phyloP scores from a whole-genome alignment of 2,888 invertebrate genomes.

The Synergus gifuensis region DNA sequence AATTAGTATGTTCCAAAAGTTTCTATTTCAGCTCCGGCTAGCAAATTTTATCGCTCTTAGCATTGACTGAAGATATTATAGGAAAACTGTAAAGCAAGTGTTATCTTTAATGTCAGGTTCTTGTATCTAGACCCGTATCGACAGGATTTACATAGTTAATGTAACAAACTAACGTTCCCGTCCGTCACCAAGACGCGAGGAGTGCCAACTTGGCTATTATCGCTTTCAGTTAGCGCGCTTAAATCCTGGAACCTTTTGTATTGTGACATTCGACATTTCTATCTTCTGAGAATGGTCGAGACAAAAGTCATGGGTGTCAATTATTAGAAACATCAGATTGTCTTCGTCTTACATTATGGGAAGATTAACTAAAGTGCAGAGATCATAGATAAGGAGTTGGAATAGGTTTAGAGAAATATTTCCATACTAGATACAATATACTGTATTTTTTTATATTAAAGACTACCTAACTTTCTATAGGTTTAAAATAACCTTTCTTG shows the following conservation, averaged over 20 bases:
- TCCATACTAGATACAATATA: no score
- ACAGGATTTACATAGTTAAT: slow-evolving; percentile 57
- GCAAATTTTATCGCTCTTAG: slow-evolving; percentile 45
- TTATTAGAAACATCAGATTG: slow-evolving; percentile 23
- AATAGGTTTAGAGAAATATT: neutral
- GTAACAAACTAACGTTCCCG: slow-evolving; percentile 58
- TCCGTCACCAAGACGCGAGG: slow-evolving; percentile 57
- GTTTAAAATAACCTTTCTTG: no score
- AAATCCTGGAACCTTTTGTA: slow-evolving; percentile 48
- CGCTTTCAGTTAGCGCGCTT: slow-evolving; percentile 43
- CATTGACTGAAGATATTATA: slow-evolving; percentile 47
- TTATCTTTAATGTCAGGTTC: slow-evolving; percentile 55
- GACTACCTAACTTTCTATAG: neutral
- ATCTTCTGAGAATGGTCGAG: slow-evolving; percentile 6
- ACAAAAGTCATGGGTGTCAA: slow-evolving; percentile 27
- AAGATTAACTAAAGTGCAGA: slow-evolving; percentile 9
- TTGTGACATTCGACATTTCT: slow-evolving; percentile 53
- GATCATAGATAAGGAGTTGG: slow-evolving; percentile 15
- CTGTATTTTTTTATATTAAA: neutral
- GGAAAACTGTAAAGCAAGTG: slow-evolving; percentile 41
- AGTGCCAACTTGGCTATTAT: slow-evolving; percentile 56
- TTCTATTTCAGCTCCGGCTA: slow-evolving; percentile 7
- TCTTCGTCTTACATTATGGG: neutral
- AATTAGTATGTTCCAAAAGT: neutral
- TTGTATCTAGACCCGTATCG: slow-evolving; percentile 50